Evolutionary conservation across 2,797 vertebrate species (phyloP).

Genomic region (Sylvilagus floridanus): DNA sequence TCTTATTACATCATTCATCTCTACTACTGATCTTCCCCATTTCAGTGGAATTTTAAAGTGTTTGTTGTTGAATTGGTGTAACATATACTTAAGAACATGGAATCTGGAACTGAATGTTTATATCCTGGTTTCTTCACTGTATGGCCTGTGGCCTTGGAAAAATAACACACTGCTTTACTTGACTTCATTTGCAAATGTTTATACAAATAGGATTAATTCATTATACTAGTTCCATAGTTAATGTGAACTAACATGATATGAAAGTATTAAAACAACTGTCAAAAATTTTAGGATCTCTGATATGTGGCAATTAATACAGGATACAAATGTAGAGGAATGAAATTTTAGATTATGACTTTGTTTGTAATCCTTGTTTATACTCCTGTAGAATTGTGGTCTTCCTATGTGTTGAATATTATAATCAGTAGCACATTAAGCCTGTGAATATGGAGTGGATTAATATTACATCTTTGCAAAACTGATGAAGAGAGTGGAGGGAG

Average conservation of each 20-base stretch:
- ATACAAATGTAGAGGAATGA: too few species aligned
- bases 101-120: neutral
- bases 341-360: too few species aligned
- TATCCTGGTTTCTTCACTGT: neutral
- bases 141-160: neutral
- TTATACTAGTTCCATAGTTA: neutral
- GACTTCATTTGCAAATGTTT: constrained; percentile 8
- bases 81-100: neutral
- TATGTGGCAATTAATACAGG: too few species aligned
- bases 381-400: too few species aligned
- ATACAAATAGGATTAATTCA: neutral
- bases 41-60: neutral
- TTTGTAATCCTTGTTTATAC: too few species aligned
- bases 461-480: too few species aligned
- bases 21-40: too few species aligned
- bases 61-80: neutral
- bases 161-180: neutral
- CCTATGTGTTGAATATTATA: too few species aligned
- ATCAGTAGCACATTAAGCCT: too few species aligned
- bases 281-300: neutral
- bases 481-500: too few species aligned
- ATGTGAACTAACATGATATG: neutral
- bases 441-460: too few species aligned
- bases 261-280: neutral
- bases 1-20: neutral